Evolutionary conservation across 23 tunicate genomes (phyloP).

Genomic region (Aplidium turbinatum): DNA sequence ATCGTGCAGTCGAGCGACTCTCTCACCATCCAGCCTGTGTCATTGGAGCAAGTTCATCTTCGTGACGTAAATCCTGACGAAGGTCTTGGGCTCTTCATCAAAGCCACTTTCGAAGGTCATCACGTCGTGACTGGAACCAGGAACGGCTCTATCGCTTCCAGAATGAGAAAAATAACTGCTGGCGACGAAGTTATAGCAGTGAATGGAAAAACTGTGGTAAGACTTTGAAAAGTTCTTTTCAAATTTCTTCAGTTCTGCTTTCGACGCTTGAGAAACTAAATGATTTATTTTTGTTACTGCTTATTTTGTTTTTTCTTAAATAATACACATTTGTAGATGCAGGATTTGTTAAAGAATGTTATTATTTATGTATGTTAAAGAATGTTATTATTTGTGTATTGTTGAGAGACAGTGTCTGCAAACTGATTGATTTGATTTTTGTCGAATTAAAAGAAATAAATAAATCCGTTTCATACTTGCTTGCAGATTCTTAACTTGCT

Average conservation of each 20-base stretch:
- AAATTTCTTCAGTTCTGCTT: not conserved
- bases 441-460: too few relatives aligned
- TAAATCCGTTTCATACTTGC: too few relatives aligned
- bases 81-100: conserved; percentile 86
- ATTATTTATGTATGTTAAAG: too few relatives aligned
- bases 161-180: conserved; percentile 40
- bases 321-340: too few relatives aligned
- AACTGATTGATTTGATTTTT: too few relatives aligned
- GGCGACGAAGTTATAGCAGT: conserved; percentile 96
- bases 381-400: too few relatives aligned
- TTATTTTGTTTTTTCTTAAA: not conserved
- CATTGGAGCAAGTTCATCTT: conserved; percentile 55
- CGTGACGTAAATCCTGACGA: conserved; percentile 61
- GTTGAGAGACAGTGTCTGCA: too few relatives aligned
- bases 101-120: conserved; percentile 93
- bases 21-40: conserved; percentile 68
- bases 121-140: conserved; percentile 94
- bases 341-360: too few relatives aligned
- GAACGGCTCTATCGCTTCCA: conserved; percentile 71
- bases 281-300: not conserved
- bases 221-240: not conserved
- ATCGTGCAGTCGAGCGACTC: conserved; percentile 64
- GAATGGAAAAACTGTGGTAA: conserved; percentile 76
- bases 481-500: too few relatives aligned
- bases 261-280: not conserved